Evolutionary conservation across 2,113 vertebrate genomes (phyloP).

Genomic region (Chauna torquata): DNA sequence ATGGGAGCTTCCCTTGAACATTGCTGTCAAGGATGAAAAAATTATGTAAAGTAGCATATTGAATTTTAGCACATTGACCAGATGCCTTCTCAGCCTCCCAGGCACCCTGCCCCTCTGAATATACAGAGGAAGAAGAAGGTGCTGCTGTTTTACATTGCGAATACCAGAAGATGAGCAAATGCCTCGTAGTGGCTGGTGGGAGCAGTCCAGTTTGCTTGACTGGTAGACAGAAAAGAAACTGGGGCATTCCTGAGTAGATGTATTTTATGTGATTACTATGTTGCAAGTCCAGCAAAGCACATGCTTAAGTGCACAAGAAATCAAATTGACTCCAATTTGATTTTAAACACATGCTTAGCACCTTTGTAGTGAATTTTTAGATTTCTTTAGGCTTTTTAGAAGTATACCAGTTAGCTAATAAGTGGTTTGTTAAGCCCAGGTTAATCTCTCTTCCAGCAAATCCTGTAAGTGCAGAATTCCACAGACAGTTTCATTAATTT

Average conservation of each 20-base stretch:
- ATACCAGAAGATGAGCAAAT: neutral
- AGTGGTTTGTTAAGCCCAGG: neutral
- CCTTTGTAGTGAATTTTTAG: neutral
- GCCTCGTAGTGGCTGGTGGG: neutral
- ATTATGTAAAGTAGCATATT: neutral
- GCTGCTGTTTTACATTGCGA: neutral
- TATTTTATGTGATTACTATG: neutral
- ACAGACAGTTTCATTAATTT: neutral
- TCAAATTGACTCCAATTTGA: neutral
- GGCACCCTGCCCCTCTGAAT: neutral
- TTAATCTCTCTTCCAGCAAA: neutral
- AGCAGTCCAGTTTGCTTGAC: neutral
- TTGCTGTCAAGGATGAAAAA: neutral
- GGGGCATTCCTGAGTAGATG: neutral
- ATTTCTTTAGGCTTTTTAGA: neutral
- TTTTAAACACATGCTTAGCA: neutral
- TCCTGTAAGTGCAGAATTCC: neutral
- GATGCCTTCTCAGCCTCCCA: neutral
- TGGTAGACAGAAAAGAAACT: neutral
- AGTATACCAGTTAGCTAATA: neutral
- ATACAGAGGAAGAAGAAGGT: neutral
- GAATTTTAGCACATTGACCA: neutral
- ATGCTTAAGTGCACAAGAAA: neutral
- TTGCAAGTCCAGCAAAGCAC: neutral
- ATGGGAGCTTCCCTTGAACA: neutral